These are phyloP conservation scores for Hirtodrosophila histrioides DNA, from an alignment of 2,888 invertebrate species.

Conservation along the genomic window DNA sequence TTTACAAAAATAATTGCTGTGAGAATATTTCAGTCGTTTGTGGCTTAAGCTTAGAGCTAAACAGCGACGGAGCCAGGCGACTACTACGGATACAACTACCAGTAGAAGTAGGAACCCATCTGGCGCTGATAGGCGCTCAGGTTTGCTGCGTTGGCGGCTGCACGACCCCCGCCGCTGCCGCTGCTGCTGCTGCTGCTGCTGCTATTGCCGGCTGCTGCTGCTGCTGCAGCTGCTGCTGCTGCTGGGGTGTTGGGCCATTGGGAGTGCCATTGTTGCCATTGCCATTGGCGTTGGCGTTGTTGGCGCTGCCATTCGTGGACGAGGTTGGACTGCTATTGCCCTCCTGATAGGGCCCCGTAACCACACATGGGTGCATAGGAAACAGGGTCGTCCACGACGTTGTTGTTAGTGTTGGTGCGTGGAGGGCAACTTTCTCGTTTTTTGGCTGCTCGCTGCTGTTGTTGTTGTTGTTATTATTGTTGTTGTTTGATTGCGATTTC, in stretches of 20 bases:
- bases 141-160: constrained; percentile 57
- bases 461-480: constrained; percentile 49
- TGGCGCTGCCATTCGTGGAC: constrained; percentile 81
- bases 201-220: constrained; percentile 41
- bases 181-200: constrained; percentile 42
- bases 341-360: constrained; percentile 93
- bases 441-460: constrained; percentile 82
- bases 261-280: constrained; percentile 27
- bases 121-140: constrained; percentile 46
- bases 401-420: constrained; percentile 88
- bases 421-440: constrained; percentile 85
- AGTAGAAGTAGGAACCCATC: constrained; percentile 56
- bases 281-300: constrained; percentile 53
- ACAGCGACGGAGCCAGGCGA: constrained; percentile 12
- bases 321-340: constrained; percentile 85
- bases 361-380: constrained; percentile 94
- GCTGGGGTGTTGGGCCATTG: constrained; percentile 30
- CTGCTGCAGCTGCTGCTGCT: constrained; percentile 31
- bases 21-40: constrained; percentile 60
- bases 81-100: constrained; percentile 39
- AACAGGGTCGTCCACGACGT: constrained; percentile 94
- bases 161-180: constrained; percentile 29
- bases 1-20: constrained; percentile 69
- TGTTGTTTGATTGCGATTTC: constrained; percentile 71
- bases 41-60: constrained; percentile 52